These are phyloP conservation scores for Tipula confusa DNA, from an alignment of 2,888 invertebrate species.

Conservation along the genomic window DNA sequence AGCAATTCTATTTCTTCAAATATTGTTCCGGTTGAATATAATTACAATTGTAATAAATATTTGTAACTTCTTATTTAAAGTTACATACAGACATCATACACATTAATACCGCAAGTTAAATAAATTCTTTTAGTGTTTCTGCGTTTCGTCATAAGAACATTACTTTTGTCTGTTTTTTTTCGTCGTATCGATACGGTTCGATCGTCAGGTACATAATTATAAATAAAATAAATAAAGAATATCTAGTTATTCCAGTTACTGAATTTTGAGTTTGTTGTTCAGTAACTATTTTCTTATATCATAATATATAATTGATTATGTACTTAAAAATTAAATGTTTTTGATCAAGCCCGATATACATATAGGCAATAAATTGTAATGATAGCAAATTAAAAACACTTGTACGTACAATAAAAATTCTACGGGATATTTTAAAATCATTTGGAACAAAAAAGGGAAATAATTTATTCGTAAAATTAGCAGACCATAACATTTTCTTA, in stretches of 20 bases:
- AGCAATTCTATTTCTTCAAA: too few relatives aligned
- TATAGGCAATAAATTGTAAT: background rate
- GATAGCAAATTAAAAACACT: background rate
- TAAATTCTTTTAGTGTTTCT: background rate
- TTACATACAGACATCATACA: background rate
- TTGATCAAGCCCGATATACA: too few relatives aligned
- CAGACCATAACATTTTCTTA: background rate
- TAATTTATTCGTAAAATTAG: background rate
- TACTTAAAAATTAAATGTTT: background rate
- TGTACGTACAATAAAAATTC: background rate
- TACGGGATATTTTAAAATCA: background rate
- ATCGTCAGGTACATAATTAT: background rate
- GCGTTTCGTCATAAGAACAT: background rate
- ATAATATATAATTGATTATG: background rate
- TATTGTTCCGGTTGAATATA: background rate
- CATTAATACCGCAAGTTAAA: background rate
- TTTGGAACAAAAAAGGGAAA: background rate
- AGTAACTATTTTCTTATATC: background rate
- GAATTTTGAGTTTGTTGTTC: background rate
- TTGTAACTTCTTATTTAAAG: background rate
- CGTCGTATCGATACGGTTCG: background rate
- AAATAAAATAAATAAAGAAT: background rate
- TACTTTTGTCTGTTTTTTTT: background rate
- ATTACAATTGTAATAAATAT: background rate
- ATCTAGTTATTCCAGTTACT: conserved; percentile 5